These are phyloP conservation scores for Ichneumoninae sp. DNA, from an alignment of 2,888 invertebrate genomes.

Conservation along the genomic window DNA sequence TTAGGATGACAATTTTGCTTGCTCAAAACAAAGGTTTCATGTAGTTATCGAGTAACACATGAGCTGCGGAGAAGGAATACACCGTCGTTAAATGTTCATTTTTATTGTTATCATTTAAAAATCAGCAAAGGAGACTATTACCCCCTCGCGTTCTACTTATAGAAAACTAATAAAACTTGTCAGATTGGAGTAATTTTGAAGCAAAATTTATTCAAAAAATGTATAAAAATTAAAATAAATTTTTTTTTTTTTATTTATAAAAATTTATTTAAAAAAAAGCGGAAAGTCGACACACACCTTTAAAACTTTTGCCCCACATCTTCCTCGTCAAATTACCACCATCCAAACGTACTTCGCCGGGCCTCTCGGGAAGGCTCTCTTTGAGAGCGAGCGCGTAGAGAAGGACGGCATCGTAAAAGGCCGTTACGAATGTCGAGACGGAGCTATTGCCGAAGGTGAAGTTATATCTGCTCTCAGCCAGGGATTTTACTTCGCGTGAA, in stretches of 20 bases:
- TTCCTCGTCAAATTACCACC: conserved; percentile 93
- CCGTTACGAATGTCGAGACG: conserved; percentile 96
- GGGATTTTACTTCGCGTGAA: conserved; percentile 89
- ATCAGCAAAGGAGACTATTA: not conserved
- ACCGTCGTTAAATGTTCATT: not conserved
- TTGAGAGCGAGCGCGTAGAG: conserved; percentile 96
- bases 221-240: no score
- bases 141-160: no score
- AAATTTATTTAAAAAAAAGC: not conserved
- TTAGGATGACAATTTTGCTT: conserved; percentile 51
- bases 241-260: no score
- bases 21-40: conserved; percentile 35
- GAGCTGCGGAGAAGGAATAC: not conserved
- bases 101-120: not conserved
- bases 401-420: conserved; percentile 98
- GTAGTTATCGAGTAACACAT: not conserved
- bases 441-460: conserved; percentile 90
- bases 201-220: not conserved
- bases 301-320: conserved; percentile 95
- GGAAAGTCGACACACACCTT: conserved; percentile 86
- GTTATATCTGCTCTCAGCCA: conserved; percentile 89
- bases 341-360: conserved; percentile 86
- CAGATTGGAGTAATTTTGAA: not conserved
- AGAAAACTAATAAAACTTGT: not conserved
- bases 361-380: conserved; percentile 88